Percentiles rank a stretch among this genome's conserved stretches.
phyloP scores from a whole-genome alignment of 2,113 vertebrate genomes.

The Rostratula benghalensis region DNA sequence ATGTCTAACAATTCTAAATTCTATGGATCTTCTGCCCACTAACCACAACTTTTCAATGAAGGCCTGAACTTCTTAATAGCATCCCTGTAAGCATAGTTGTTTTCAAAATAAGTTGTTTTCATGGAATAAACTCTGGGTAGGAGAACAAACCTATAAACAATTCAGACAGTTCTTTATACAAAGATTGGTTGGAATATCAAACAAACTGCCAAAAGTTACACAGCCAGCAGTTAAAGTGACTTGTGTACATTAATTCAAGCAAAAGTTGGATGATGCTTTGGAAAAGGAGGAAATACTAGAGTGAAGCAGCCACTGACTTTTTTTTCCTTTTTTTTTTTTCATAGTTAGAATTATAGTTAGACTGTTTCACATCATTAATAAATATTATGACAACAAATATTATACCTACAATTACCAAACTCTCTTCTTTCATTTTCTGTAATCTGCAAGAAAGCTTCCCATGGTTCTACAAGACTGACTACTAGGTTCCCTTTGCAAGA shows the following conservation, averaged over 20 bases:
- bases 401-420: neutral
- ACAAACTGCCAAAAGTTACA: conserved; percentile 41
- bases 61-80: neutral
- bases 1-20: neutral
- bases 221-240: conserved; percentile 55
- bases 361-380: neutral
- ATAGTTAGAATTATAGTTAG: neutral
- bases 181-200: conserved; percentile 55
- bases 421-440: conserved; percentile 14
- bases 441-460: neutral
- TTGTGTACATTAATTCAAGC: conserved; percentile 47
- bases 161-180: conserved; percentile 50
- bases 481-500: neutral
- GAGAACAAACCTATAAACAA: conserved; percentile 64
- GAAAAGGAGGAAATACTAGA: conserved; percentile 45
- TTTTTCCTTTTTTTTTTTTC: neutral
- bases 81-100: neutral
- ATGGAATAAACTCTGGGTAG: conserved; percentile 44
- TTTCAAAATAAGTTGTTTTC: conserved; percentile 42
- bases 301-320: neutral
- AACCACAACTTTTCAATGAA: neutral
- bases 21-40: neutral
- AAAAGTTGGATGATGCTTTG: conserved; percentile 50
- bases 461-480: neutral
- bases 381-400: neutral